Base-by-base conservation (phyloP, 1,140 invertebrate species). In the Drosophila ironensis region DNA sequence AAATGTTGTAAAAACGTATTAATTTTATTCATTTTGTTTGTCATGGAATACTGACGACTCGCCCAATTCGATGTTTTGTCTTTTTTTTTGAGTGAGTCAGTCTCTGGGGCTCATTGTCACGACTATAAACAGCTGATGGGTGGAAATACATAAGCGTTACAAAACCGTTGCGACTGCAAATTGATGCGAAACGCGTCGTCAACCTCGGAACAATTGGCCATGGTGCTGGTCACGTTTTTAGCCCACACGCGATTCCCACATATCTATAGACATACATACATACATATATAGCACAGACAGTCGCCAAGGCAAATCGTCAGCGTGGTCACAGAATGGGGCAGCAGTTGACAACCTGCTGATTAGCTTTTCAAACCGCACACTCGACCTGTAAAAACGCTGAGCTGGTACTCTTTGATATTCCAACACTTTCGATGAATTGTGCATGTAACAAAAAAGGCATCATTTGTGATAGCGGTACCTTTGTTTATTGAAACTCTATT, bases 201-300 rank as follows among this genome's bases (percentile, higher is more conserved):
- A 57, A 42, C 40, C 47, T 19, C 35, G 19, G 47, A 59, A 24
- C 46, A 25, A 30, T 68, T 38, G 51, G 42, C 35, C 60, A 9
- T 57, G 52, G 22, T 38, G 45, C 33, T 68, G 57, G 74, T 86
- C 80, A 86, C 80, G 80, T 86, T 86, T 86, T 40, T 4, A 4
- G 42, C 30, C 64, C 63, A 86, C 71, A 80, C 57, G 52, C 69
- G 63, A 46, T 47, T 27, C 44, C 44, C 46, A 46, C 48, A 56
- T 17, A 37, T 11, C 17, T 6, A 12, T n/a, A 59, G 30, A 35
- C 4, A 40, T 38, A 25, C 24, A 33, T 17, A 47, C 20, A 35
- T 3, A 7, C 12, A 16, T 9, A n/a, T n/a, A n/a, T 22, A 12
- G 22, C 33, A 41, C 5, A 14, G 35, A 6, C 9, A 17, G 2